These are phyloP conservation scores for Mallateleia sp. DNA, from an alignment of 2,888 invertebrate species.

Conservation along the genomic window DNA sequence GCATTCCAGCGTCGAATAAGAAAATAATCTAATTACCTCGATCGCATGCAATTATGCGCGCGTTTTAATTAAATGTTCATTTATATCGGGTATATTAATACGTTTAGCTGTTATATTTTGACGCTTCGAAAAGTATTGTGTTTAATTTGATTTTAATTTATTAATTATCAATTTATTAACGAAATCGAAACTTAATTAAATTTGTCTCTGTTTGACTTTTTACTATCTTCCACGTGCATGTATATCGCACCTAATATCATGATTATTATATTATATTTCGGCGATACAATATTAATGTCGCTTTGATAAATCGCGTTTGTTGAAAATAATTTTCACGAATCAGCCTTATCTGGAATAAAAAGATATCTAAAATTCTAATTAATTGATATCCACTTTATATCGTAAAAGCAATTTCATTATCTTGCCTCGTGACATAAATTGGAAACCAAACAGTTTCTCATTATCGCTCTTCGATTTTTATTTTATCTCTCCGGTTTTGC, in stretches of 20 bases:
- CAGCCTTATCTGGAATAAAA: not conserved
- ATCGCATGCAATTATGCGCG: too few relatives aligned
- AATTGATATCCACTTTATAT: not conserved
- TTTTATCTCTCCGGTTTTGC: too few relatives aligned
- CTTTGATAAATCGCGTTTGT: not conserved
- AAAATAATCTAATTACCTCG: too few relatives aligned
- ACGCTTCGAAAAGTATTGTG: slow-evolving; percentile 7
- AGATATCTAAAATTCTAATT: not conserved
- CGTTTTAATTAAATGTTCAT: not conserved
- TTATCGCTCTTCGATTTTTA: not conserved
- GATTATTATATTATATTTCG: slow-evolving; percentile 24
- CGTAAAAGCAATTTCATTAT: not conserved
- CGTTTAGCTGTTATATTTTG: not conserved
- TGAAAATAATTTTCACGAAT: not conserved
- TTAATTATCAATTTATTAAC: slow-evolving; percentile 39
- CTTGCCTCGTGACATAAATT: not conserved
- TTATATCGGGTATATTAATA: not conserved
- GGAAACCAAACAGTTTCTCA: not conserved
- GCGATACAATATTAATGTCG: not conserved
- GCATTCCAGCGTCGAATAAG: too few relatives aligned
- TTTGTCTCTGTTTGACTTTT: slow-evolving; percentile 35
- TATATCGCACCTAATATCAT: slow-evolving; percentile 1
- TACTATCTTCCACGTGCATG: slow-evolving; percentile 12
- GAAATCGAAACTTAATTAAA: slow-evolving; percentile 51
- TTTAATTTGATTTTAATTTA: slow-evolving; percentile 40